Base-by-base conservation (phyloP, 2,113 vertebrate species). In the Chloropsis cyanopogon region DNA sequence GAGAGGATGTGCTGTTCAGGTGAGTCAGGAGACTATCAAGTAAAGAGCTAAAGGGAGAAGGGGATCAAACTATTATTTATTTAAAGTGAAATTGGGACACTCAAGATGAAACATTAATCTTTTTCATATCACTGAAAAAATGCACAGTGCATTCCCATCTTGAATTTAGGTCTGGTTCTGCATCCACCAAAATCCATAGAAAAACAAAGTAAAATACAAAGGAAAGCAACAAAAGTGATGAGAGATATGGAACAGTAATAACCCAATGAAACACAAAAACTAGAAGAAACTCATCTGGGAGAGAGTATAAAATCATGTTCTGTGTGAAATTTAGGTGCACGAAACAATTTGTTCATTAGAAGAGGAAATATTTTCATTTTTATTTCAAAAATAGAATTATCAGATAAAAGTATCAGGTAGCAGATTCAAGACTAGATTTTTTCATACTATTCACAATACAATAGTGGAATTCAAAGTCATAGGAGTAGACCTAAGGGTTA, bases 261-360 rank as follows among this genome's bases (percentile, higher is more conserved):
- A 24, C 20, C 41, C 15, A 35, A 60, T 70, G 15, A 84, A 89
- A 70, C 35, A 37, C 1, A 3, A 2, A 77, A 86, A 35, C 15
- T 35, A 59, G 54, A 77, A 80, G 92, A 91, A 81, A 8, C 5
- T 80, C 31, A 81, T 13, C 14, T 65, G 25, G 66, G 29, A 44
- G 14, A 81, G 6, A 21, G 47, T 12, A 52, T 66, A 73, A 66
- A 75, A 39, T 35, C 2, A 2, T 17, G 5, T 28, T 61, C 28
- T 69, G 10, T 26, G 33, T 66, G 44, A 68, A 89, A 89, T 70
- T 65, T 42, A 75, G 12, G 3, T 39, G 2, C 20, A 61, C 15
- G 26, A 81, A 86, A 39, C 21, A 0, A 50, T 54, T 16, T 1
- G 0, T n/a, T 44, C 11, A 35, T 7, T 42, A 57, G 20, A 83